Conservation (phyloP, 1,140 invertebrate genomes). For the Trichonephila clavipes region DNA sequence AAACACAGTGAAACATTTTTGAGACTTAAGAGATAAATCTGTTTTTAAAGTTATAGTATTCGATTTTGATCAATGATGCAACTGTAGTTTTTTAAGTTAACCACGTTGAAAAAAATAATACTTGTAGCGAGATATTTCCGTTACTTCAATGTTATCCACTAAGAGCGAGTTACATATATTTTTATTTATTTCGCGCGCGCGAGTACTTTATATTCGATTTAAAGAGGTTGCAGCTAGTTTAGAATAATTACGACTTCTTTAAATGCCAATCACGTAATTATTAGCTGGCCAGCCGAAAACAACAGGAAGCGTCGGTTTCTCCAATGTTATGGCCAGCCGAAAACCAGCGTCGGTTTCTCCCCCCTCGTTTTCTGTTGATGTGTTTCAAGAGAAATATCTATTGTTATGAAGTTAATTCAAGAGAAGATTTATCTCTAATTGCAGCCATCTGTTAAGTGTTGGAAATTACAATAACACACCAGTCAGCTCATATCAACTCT, state of each 20-base stretch:
- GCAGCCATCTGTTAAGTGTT: neutral
- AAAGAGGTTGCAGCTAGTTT: neutral
- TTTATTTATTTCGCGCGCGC: neutral
- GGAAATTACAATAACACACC: neutral
- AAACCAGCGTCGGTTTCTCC: neutral
- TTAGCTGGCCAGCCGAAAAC: conserved; percentile 4
- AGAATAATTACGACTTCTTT: neutral
- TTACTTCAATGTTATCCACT: neutral
- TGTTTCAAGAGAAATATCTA: neutral
- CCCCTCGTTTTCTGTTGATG: neutral
- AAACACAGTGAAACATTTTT: too few relatives aligned
- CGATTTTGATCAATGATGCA: too few relatives aligned
- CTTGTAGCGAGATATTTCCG: neutral
- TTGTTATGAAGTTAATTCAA: neutral
- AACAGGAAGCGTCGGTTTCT: neutral
- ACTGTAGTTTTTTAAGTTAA: too few relatives aligned
- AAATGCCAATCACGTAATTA: conserved; percentile 46
- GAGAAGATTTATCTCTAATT: neutral
- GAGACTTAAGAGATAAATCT: too few relatives aligned
- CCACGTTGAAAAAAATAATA: neutral
- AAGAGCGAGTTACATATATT: neutral
- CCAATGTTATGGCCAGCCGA: neutral
- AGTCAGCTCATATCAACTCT: neutral
- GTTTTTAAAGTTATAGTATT: too few relatives aligned
- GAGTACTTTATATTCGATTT: neutral